Percentiles rank a stretch among this genome's conserved stretches.
Evolutionary conservation across 2,797 vertebrate genomes (phyloP).

Genomic region (Ptychadena robeensis): DNA sequence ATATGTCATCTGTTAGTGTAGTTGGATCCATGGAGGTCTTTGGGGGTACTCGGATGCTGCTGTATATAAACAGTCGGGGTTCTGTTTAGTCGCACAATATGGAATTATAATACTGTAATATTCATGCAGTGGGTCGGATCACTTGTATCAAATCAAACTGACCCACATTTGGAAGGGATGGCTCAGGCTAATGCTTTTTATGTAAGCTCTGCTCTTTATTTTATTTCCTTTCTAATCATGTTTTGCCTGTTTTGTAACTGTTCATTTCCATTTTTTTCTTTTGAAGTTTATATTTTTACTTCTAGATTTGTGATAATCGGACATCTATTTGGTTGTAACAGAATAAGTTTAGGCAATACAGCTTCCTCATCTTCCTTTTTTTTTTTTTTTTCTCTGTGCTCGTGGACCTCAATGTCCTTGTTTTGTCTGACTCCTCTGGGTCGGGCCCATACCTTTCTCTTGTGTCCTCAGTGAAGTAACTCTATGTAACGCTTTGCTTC

Average conservation of each 20-base stretch:
- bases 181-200: conserved; percentile 6
- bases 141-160: conserved; percentile 18
- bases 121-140: not conserved
- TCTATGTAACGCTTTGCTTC: too few relatives aligned
- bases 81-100: not conserved
- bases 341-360: not conserved
- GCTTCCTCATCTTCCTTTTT: not conserved
- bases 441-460: too few relatives aligned
- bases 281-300: not conserved
- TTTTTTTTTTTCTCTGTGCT: too few relatives aligned
- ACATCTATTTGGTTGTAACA: not conserved
- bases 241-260: conserved; percentile 13
- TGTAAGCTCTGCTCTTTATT: conserved; percentile 7
- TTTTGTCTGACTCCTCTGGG: too few relatives aligned
- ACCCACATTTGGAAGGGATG: conserved; percentile 21
- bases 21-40: too few relatives aligned
- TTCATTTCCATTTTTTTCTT: not conserved
- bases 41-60: too few relatives aligned
- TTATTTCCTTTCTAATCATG: conserved; percentile 12
- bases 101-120: not conserved
- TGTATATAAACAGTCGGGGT: too few relatives aligned
- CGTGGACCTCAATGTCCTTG: too few relatives aligned
- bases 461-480: too few relatives aligned
- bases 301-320: too few relatives aligned
- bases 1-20: too few relatives aligned